Evolutionary conservation across 2,888 invertebrate genomes (phyloP), one percentile per base, ranked within the genome.

Genomic region (Hirudinaria manillensis): DNA sequence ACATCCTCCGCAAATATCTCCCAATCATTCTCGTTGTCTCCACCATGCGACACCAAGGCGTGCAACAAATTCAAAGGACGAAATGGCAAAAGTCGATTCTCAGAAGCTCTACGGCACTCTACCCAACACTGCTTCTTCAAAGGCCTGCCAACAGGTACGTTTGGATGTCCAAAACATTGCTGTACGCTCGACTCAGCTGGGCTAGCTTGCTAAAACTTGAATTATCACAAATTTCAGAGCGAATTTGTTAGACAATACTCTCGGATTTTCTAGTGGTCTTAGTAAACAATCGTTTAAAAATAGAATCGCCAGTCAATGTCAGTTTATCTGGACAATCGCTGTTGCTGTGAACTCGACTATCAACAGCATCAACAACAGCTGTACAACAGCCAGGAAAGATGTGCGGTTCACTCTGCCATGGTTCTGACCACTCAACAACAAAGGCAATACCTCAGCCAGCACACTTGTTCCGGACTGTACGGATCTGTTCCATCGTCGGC

Each of bases 241-340:
- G 10, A 16, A 45, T 16, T 16, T 45, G 10, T 45, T 6, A 45
- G 45, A 45, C 3, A 3, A 45, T 45, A 10, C 45, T 45, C 1
- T 7, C 10, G 10, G 16, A 16, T 10, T 16, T 10, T 10, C 1
- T 45, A 45, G 45, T 16, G 45, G 1, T 6, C 45, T 16, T 3
- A 45, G 13, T 45, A 6, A 38, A 45, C 10, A 16, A 3, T 45
- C 16, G 45, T 45, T 61, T 61, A 27, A 27, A 27, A 21, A 4
- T 16, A 73, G 65, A 73, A 73, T 32, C 70, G 77, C 13, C 77
- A 77, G 70, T 45, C 75, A 4, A 32, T 71, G 19, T 77, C 77
- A 19, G 71, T 77, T 2, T 75, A 77, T 67, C 27, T 77, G 27
- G 77, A 77, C 67, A 73, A 38, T 32, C 53, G 76, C n/a, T 76